Conservation (phyloP, 2,113 vertebrate genomes). For the Ramphastos sulfuratus region DNA sequence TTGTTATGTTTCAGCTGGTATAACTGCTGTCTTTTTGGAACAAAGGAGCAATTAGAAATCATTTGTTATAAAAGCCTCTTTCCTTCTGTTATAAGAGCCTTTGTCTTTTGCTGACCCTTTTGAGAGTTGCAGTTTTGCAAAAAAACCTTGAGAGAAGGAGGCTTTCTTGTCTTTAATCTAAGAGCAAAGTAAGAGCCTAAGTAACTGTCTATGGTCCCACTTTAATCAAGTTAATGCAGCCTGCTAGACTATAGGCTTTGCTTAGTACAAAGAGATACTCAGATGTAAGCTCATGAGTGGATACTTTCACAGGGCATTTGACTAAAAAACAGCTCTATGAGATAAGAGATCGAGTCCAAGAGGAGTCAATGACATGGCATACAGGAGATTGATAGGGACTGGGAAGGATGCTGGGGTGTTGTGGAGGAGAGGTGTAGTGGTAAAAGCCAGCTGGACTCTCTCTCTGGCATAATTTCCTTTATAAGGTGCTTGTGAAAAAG, state of each 20-base stretch:
- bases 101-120: slow-evolving; percentile 92
- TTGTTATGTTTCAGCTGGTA: slow-evolving; percentile 78
- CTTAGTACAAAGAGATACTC: slow-evolving; percentile 89
- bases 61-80: slow-evolving; percentile 94
- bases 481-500: slow-evolving; percentile 85
- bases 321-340: slow-evolving; percentile 73
- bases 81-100: slow-evolving; percentile 84
- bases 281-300: slow-evolving; percentile 79
- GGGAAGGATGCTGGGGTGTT: slow-evolving; percentile 80
- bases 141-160: slow-evolving; percentile 78
- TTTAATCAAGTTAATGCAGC: slow-evolving; percentile 99
- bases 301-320: slow-evolving; percentile 80
- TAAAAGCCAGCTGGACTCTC: slow-evolving; percentile 79
- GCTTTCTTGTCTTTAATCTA: slow-evolving; percentile 92
- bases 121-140: slow-evolving; percentile 85
- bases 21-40: slow-evolving; percentile 84
- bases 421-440: slow-evolving; percentile 76
- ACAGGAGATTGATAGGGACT: slow-evolving; percentile 73
- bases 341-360: slow-evolving; percentile 75
- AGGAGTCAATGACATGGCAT: slow-evolving; percentile 70
- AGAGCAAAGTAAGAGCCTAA: slow-evolving; percentile 84
- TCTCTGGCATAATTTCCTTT: slow-evolving; percentile 79
- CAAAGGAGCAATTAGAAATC: slow-evolving; percentile 97
- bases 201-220: slow-evolving; percentile 82
- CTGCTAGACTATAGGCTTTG: slow-evolving; percentile 80